These are phyloP conservation scores for Zosterops hypoxanthus DNA, from an alignment of 2,113 vertebrate species.

Conservation along the genomic window DNA sequence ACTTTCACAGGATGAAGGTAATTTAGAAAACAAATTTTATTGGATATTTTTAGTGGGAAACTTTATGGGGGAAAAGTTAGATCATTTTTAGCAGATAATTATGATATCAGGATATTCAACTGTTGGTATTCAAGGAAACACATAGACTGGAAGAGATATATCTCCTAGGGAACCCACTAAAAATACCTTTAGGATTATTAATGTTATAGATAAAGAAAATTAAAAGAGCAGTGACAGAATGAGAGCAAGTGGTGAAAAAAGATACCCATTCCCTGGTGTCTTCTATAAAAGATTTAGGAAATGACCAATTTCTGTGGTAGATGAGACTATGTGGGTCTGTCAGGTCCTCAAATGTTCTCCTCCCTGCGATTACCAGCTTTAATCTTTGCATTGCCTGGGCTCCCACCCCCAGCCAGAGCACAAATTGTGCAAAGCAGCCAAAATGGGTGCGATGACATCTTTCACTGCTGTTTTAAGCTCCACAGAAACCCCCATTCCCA, in stretches of 20 bases:
- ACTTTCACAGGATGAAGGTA: slow-evolving; percentile 22
- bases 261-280: neutral
- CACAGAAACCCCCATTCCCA: neutral
- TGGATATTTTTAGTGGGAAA: slow-evolving; percentile 45
- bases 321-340: neutral
- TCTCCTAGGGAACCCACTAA: slow-evolving; percentile 55
- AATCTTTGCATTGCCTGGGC: neutral
- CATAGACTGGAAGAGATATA: neutral
- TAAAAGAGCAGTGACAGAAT: slow-evolving; percentile 45
- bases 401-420: neutral
- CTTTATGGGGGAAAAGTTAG: neutral
- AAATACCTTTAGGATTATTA: slow-evolving; percentile 54
- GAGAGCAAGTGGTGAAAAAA: slow-evolving; percentile 6
- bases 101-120: slow-evolving; percentile 40
- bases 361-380: neutral
- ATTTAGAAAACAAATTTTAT: slow-evolving; percentile 46
- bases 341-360: neutral
- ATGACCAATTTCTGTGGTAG: neutral
- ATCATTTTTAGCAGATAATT: slow-evolving; percentile 50
- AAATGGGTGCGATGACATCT: neutral
- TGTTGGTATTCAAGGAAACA: slow-evolving; percentile 51
- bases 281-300: slow-evolving; percentile 2
- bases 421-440: neutral
- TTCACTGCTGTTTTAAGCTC: neutral
- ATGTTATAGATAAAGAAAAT: slow-evolving; percentile 51